These are phyloP conservation scores for Conopomorpha cramerella DNA, from an alignment of 1,140 invertebrate genomes.

Conservation along the genomic window DNA sequence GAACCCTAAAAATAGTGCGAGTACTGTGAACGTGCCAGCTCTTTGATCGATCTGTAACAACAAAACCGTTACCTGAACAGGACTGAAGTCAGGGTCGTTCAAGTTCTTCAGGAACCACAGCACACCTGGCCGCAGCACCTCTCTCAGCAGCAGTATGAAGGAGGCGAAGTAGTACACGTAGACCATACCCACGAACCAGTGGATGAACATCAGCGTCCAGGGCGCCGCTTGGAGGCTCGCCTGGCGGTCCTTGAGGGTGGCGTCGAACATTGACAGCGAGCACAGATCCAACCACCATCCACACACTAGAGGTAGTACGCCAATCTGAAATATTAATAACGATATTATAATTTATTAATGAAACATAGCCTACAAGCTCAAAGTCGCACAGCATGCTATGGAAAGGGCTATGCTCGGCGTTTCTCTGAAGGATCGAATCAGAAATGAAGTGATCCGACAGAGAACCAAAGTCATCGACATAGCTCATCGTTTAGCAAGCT, in stretches of 20 bases:
- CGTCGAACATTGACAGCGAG: conserved; percentile 93
- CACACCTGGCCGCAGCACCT: conserved; percentile 93
- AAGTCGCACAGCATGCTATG: too few relatives aligned
- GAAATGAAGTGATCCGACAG: too few relatives aligned
- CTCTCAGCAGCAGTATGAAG: conserved; percentile 90
- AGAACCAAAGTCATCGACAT: too few relatives aligned
- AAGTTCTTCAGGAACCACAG: conserved; percentile 96
- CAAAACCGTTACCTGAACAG: conserved; percentile 77
- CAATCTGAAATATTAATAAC: conserved; percentile 82
- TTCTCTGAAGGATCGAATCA: too few relatives aligned
- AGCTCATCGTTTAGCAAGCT: too few relatives aligned
- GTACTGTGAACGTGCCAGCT: too few relatives aligned
- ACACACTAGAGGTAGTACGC: conserved; percentile 93
- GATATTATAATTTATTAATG: background rate
- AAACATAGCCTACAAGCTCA: too few relatives aligned
- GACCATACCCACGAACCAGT: conserved; percentile 99
- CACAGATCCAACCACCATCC: conserved; percentile 99
- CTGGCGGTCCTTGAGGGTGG: conserved; percentile 85
- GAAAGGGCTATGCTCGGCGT: too few relatives aligned
- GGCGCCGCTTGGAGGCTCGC: conserved; percentile 86
- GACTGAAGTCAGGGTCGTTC: conserved; percentile 99
- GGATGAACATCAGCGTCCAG: conserved; percentile 96
- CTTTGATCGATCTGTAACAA: too few relatives aligned
- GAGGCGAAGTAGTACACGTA: conserved; percentile 99
- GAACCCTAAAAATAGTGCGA: too few relatives aligned